phyloP scores from a whole-genome alignment of 2,888 invertebrate genomes.

The Sepiola atlantica region DNA sequence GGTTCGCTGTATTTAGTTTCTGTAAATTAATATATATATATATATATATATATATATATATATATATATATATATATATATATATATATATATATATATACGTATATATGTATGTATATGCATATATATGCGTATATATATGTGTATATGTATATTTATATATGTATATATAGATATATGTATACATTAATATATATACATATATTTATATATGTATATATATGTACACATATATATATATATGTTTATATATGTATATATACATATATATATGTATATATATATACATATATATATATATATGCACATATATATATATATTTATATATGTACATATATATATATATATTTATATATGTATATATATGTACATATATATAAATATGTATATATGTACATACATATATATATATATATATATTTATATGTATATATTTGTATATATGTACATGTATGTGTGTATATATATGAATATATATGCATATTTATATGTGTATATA shows the following conservation, averaged over 20 bases:
- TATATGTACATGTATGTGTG: neutral
- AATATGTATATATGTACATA: neutral
- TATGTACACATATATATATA: neutral
- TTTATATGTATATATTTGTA: neutral
- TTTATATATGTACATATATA: neutral
- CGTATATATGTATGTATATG: neutral
- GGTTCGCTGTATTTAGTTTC: too few species aligned
- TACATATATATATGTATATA: neutral
- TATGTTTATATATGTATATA: neutral
- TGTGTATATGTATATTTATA: neutral
- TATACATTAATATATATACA: neutral
- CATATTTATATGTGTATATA: neutral
- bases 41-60: neutral
- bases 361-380: conserved; percentile 3
- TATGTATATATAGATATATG: neutral
- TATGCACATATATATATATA: neutral
- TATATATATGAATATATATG: neutral
- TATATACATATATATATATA: neutral
- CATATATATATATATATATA: conserved; percentile 17
- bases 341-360: neutral
- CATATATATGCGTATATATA: neutral
- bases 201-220: neutral
- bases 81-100: neutral
- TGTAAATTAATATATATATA: neutral
- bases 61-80: neutral